These are phyloP conservation scores for Nannoperca australis DNA, from an alignment of 2,797 vertebrate genomes.

Conservation along the genomic window DNA sequence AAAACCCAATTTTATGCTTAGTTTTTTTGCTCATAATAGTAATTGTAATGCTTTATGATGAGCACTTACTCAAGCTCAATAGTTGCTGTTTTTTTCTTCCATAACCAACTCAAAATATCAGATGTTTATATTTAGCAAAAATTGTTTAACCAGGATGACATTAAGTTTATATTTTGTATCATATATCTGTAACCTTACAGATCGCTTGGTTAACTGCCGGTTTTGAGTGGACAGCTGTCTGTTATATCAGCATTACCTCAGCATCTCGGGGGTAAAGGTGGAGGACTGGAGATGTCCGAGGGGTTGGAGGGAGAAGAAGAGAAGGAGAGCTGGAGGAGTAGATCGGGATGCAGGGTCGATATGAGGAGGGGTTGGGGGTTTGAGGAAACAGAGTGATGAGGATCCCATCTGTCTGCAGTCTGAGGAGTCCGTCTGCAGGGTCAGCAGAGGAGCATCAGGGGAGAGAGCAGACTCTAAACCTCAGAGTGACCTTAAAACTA, in stretches of 20 bases:
- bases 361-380: slow-evolving; percentile 11
- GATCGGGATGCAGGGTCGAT: slow-evolving; percentile 32
- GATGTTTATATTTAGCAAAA: background rate
- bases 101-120: background rate
- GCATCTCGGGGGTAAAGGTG: slow-evolving; percentile 74
- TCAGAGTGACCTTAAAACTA: slow-evolving; percentile 68
- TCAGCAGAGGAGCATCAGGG: slow-evolving; percentile 63
- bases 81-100: background rate
- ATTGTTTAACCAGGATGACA: slow-evolving; percentile 16
- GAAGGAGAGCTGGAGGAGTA: slow-evolving; percentile 65
- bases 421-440: slow-evolving; percentile 69
- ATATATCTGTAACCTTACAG: slow-evolving; percentile 56
- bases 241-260: slow-evolving; percentile 80
- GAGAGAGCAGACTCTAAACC: slow-evolving; percentile 68
- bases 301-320: slow-evolving; percentile 68
- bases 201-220: slow-evolving; percentile 76
- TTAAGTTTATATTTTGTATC: slow-evolving; percentile 45
- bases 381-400: slow-evolving; percentile 77
- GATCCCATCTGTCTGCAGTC: slow-evolving; percentile 84
- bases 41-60: background rate
- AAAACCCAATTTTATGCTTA: background rate
- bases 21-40: background rate
- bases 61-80: background rate
- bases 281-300: slow-evolving; percentile 57
- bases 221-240: slow-evolving; percentile 77